phyloP scores from a whole-genome alignment of 2,797 vertebrate genomes.

The Emydoidea blandingii region DNA sequence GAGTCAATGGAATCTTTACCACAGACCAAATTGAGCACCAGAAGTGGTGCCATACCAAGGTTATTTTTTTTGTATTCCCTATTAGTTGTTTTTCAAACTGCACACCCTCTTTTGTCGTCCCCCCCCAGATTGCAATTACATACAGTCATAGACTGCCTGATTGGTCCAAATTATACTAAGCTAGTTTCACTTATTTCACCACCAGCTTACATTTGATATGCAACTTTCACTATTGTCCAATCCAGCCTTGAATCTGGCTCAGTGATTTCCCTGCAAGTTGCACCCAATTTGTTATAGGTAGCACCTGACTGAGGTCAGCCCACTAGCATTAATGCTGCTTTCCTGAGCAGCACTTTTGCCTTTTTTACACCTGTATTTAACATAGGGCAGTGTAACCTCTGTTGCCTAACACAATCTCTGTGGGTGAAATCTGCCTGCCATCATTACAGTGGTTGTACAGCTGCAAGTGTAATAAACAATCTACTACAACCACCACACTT shows the following conservation, averaged over 20 bases:
- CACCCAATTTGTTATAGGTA: background rate
- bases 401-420: fast-evolving
- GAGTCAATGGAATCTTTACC: background rate
- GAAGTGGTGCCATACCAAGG: too few species aligned
- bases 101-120: background rate
- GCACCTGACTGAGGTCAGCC: background rate
- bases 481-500: background rate
- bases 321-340: background rate
- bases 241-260: background rate
- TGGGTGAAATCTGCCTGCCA: fast-evolving
- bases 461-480: background rate
- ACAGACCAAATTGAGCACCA: background rate
- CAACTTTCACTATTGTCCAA: background rate
- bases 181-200: background rate
- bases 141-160: background rate
- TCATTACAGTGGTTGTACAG: background rate
- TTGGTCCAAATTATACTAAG: background rate
- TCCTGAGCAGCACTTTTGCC: background rate
- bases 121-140: background rate
- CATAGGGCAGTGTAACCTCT: background rate
- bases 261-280: background rate
- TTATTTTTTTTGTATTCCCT: background rate
- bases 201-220: fast-evolving
- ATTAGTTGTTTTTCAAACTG: background rate
- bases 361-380: background rate